Conservation (phyloP, 2,797 vertebrate genomes). For the Sylvilagus floridanus region DNA sequence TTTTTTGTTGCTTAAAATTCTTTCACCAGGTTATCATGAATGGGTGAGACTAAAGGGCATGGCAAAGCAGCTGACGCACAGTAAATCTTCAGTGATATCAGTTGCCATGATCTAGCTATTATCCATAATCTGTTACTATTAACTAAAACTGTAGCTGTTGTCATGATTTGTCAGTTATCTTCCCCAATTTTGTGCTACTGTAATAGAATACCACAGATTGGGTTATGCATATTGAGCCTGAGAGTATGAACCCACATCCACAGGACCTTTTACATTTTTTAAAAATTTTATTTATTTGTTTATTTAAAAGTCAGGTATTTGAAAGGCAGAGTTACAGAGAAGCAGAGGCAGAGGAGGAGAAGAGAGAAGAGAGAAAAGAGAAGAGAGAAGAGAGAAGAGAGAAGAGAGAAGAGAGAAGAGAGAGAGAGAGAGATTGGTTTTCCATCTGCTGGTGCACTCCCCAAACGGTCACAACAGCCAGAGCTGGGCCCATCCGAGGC, state of each 20-base stretch:
- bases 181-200: background rate
- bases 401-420: too few species aligned
- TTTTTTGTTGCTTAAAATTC: background rate
- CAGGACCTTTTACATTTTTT: background rate
- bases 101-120: background rate
- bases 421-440: too few species aligned
- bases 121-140: background rate
- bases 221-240: background rate
- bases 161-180: background rate
- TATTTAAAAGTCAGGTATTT: too few species aligned
- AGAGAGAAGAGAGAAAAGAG: too few species aligned
- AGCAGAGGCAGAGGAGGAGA: too few species aligned
- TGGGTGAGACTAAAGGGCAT: background rate
- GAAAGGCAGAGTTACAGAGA: too few species aligned
- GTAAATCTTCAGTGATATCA: background rate
- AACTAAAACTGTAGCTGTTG: background rate
- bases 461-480: too few species aligned
- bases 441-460: too few species aligned
- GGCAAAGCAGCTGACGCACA: background rate
- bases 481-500: too few species aligned
- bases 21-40: background rate
- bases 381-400: too few species aligned
- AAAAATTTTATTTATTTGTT: too few species aligned
- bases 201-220: background rate
- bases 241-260: background rate